Conservation (phyloP, 2,797 vertebrate species). For the Peromyscus eremicus region DNA sequence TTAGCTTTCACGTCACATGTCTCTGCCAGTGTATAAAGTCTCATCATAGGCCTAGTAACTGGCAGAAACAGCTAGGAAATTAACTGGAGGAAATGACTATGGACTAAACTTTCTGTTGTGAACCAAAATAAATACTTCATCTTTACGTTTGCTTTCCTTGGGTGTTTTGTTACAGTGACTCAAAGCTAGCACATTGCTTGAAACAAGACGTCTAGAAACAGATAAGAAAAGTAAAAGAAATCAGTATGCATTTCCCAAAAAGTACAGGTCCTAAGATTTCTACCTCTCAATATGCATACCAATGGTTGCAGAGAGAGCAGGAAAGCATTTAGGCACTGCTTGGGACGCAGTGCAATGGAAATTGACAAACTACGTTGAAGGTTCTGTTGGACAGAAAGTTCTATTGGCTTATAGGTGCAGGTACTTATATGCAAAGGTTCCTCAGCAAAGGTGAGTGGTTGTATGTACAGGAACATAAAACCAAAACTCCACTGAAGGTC, state of each 20-base stretch:
- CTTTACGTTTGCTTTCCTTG: not conserved
- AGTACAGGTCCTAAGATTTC: not conserved
- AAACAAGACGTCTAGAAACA: slow-evolving; percentile 2
- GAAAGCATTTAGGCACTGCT: not conserved
- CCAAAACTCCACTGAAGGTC: not conserved
- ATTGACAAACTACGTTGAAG: not conserved
- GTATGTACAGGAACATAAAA: not conserved
- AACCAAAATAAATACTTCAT: not conserved
- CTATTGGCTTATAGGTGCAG: not conserved
- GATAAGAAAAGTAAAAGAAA: not conserved
- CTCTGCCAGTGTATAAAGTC: not conserved
- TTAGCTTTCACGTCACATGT: not conserved
- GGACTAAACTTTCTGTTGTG: not conserved
- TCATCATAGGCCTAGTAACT: not conserved
- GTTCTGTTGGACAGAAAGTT: slow-evolving; percentile 15
- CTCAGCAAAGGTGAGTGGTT: not conserved
- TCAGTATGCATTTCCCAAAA: not conserved
- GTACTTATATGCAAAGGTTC: too few species aligned
- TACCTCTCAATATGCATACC: not conserved
- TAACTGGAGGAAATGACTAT: not conserved
- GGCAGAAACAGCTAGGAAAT: not conserved
- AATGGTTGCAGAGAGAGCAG: not conserved
- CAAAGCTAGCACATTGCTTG: not conserved
- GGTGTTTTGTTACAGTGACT: not conserved
- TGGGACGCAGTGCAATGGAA: not conserved